These are phyloP conservation scores for Lepidurus couesii DNA, from an alignment of 1,140 invertebrate genomes.

Conservation along the genomic window DNA sequence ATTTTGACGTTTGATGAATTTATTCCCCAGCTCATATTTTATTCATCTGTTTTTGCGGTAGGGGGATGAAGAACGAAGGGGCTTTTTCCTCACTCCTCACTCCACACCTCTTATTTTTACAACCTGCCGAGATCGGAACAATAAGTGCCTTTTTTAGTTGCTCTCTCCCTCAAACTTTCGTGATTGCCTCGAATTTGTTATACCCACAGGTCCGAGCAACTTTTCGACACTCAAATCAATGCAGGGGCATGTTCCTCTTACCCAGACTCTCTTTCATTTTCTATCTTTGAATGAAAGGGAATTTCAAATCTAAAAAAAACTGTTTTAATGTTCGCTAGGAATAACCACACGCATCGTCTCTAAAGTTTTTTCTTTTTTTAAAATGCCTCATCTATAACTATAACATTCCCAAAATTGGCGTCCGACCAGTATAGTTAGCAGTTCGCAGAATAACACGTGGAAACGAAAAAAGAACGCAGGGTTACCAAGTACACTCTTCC, in stretches of 20 bases:
- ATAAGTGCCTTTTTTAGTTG: neutral
- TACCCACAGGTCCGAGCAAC: neutral
- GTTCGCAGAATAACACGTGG: too few species aligned
- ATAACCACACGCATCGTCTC: too few species aligned
- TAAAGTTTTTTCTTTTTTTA: too few species aligned
- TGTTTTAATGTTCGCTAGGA: too few species aligned
- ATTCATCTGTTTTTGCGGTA: neutral
- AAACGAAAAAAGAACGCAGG: too few species aligned
- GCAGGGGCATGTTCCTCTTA: neutral
- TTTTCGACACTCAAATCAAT: neutral
- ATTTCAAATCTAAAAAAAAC: too few species aligned
- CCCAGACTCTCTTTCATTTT: neutral
- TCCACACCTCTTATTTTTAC: neutral
- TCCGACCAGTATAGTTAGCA: too few species aligned
- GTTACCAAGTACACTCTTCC: too few species aligned
- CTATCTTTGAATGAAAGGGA: neutral
- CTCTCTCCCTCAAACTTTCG: neutral
- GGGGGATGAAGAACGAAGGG: neutral
- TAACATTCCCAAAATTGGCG: too few species aligned
- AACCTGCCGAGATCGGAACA: neutral
- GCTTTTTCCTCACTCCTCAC: neutral
- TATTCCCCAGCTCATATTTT: constrained; percentile 12
- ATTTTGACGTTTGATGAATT: constrained; percentile 22
- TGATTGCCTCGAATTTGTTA: neutral
- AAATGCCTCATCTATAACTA: too few species aligned